A percentile compares a stretch with the other conserved stretches of the same genome.
phyloP scores from a whole-genome alignment of 2,888 invertebrate species.

The Stenchaetothrips biformis region DNA sequence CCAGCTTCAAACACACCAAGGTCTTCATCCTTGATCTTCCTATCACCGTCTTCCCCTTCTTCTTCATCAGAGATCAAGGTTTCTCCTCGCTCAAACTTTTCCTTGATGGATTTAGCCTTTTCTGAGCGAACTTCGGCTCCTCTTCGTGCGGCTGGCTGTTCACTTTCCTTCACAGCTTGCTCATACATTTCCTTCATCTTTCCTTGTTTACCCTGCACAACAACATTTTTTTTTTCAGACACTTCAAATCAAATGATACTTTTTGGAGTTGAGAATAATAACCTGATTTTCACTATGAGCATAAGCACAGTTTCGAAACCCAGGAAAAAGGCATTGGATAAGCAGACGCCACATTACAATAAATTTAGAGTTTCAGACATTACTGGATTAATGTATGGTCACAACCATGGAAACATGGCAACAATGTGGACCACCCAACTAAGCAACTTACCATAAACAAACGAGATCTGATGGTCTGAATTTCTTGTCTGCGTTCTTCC shows the following conservation, averaged over 20 bases:
- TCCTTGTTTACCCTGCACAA: conserved; percentile 74
- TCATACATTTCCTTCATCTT: conserved; percentile 90
- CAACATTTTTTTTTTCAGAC: conserved; percentile 36
- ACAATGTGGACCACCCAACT: conserved; percentile 4
- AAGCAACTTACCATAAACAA: conserved; percentile 64
- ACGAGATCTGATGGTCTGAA: conserved; percentile 77
- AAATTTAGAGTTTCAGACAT: background rate
- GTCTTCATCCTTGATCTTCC: conserved; percentile 55
- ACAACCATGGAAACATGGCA: background rate
- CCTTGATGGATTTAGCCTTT: conserved; percentile 62
- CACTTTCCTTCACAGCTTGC: conserved; percentile 79
- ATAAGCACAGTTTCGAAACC: background rate
- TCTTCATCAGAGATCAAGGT: conserved; percentile 55
- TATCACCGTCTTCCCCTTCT: conserved; percentile 49
- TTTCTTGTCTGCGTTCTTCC: conserved; percentile 81
- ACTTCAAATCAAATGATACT: background rate
- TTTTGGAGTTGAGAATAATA: background rate
- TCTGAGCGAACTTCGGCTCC: conserved; percentile 53
- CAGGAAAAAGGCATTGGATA: background rate
- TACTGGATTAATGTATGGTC: background rate
- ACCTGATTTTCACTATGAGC: background rate
- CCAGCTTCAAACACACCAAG: conserved; percentile 75
- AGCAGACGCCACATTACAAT: background rate
- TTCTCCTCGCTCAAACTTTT: conserved; percentile 77
- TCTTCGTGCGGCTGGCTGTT: conserved; percentile 51